Evolutionary conservation across 2,113 vertebrate genomes (phyloP).

Genomic region (Willisornis vidua): DNA sequence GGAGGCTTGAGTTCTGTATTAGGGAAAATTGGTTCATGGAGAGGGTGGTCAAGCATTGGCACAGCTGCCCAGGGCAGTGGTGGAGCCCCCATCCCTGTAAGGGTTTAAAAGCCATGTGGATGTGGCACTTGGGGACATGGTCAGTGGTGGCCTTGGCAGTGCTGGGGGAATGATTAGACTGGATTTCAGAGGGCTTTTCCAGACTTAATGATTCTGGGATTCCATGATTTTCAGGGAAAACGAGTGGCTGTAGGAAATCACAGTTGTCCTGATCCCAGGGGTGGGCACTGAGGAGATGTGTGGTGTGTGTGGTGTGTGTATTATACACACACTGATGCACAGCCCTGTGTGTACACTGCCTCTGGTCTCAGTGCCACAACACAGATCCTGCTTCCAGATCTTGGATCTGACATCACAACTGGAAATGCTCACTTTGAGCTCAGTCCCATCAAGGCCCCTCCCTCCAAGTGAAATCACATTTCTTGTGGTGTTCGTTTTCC

Average conservation of each 20-base stretch:
- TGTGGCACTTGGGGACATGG: not conserved
- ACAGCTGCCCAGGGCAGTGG: not conserved
- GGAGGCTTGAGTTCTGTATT: no score
- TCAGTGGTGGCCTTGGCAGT: not conserved
- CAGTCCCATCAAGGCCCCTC: not conserved
- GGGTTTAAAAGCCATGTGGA: not conserved
- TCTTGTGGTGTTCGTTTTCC: rapidly evolving
- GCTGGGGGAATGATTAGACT: not conserved
- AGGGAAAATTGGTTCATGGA: no score
- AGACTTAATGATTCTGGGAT: not conserved
- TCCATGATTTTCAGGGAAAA: not conserved
- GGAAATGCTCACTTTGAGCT: not conserved
- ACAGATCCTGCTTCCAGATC: not conserved
- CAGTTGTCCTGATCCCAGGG: not conserved
- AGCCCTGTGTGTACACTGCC: rapidly evolving
- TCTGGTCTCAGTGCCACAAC: not conserved
- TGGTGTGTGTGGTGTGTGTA: rapidly evolving
- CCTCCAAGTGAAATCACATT: not conserved
- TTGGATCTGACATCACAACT: not conserved
- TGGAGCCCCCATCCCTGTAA: not conserved
- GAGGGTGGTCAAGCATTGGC: not conserved
- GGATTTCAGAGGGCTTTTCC: not conserved
- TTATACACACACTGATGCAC: rapidly evolving
- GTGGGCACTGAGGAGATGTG: not conserved
- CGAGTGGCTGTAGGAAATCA: rapidly evolving